Evolutionary conservation across 2,113 vertebrate genomes (phyloP), one percentile per base, ranked within the genome.

Genomic region (Sorex fumeus): DNA sequence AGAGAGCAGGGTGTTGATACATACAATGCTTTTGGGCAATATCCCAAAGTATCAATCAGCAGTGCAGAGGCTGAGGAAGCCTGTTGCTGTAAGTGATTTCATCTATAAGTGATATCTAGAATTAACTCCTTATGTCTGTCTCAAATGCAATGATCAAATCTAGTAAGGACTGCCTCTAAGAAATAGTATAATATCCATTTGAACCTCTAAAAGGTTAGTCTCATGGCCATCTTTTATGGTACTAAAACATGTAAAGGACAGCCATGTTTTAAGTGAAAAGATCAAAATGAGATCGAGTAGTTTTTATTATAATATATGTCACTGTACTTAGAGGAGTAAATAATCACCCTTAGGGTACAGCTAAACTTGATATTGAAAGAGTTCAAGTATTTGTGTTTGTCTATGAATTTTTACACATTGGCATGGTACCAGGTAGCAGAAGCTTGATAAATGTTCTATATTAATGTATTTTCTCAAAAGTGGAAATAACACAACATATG

Each of bases 211-310:
- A 40, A 40, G 40, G 40, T 40, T 1, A 3, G 83, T 67, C 87
- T 80, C 43, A 83, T 32, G n/a, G 28, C 25, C 57, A 62, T 69
- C 76, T 62, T 79, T 90, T n/a, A 67, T 79, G 32, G 70, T 64
- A 43, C 88, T 81, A 72, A 93, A 78, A 47, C 62, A 43, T 75
- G 69, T 23, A 75, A 84, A 89, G 40, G 36, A 64, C 4, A 85
- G 66, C 34, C 30, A 66, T 87, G 62, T 84, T 93, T 88, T 75
- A 89, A 76, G 43, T 80, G 74, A 83, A 91, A 83, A 77, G 50
- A 32, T 25, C 43, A 83, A 90, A 69, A 84, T 16, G 79, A 67
- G 34, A 70, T 32, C 23, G 70, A 79, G 34, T 81, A 32, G 64
- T 34, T n/a, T 69, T 47, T 30, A 50, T 13, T 13, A 12, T 19